phyloP scores from a whole-genome alignment of 2,113 vertebrate genomes.

The Trachemys scripta region DNA sequence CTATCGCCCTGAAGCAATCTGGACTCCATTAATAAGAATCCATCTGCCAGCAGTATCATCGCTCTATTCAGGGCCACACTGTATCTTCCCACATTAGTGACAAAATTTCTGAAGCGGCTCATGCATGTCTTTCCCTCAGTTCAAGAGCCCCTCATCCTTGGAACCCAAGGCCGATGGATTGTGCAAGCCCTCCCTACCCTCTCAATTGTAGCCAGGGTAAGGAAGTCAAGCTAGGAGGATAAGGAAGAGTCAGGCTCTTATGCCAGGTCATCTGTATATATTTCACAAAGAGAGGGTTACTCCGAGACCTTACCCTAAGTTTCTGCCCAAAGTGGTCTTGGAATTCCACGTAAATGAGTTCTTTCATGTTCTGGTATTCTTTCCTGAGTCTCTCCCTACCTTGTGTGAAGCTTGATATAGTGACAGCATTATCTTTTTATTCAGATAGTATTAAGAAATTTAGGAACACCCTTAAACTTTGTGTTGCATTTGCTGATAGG shows the following conservation, averaged over 20 bases:
- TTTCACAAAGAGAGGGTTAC: background rate
- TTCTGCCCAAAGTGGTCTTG: background rate
- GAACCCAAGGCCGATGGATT: too few species aligned
- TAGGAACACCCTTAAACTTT: background rate
- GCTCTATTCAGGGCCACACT: too few species aligned
- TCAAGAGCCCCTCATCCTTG: too few species aligned
- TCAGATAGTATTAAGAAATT: background rate
- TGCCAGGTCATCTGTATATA: too few species aligned
- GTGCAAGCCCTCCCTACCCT: too few species aligned
- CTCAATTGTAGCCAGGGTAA: too few species aligned
- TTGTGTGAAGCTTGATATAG: background rate
- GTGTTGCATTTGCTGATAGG: background rate
- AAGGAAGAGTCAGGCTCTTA: background rate
- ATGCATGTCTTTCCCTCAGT: too few species aligned
- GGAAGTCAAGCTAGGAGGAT: background rate
- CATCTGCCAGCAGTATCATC: background rate
- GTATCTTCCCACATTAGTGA: too few species aligned
- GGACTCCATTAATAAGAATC: background rate
- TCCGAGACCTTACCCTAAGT: background rate
- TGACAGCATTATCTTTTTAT: background rate
- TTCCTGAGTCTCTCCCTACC: background rate
- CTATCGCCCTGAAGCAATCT: background rate
- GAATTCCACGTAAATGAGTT: background rate
- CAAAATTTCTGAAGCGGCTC: too few species aligned
- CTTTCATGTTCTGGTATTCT: background rate